These are phyloP conservation scores for Leptoteleia sp. DNA, from an alignment of 1,140 invertebrate species.

Conservation along the genomic window DNA sequence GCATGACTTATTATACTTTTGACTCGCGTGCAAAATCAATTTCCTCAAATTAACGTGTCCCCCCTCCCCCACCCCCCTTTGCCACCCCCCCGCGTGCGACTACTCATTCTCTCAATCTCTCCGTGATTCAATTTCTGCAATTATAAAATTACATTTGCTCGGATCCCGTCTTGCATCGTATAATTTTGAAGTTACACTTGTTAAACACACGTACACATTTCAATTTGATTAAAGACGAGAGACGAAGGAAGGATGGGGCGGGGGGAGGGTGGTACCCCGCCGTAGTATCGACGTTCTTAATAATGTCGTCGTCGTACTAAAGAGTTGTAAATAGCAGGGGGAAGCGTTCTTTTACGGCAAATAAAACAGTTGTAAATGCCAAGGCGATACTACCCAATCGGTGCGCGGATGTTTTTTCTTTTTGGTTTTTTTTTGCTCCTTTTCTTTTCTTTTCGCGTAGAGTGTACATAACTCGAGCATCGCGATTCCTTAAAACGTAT, in stretches of 20 bases:
- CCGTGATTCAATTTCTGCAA: no score
- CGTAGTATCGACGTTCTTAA: slow-evolving; percentile 16
- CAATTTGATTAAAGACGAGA: background rate
- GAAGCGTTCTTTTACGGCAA: slow-evolving; percentile 31
- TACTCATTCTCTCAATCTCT: no score
- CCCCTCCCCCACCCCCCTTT: no score
- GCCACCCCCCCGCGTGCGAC: no score
- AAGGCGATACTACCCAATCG: slow-evolving; percentile 15
- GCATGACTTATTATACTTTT: slow-evolving; percentile 1
- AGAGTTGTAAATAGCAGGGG: slow-evolving; percentile 39
- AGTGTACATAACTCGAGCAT: slow-evolving; percentile 41
- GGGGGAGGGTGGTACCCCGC: no score
- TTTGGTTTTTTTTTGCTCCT: no score
- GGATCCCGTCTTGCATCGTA: slow-evolving; percentile 1
- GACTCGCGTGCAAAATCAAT: background rate
- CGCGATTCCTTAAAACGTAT: slow-evolving; percentile 25
- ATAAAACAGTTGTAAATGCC: slow-evolving; percentile 40
- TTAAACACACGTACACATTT: slow-evolving; percentile 30
- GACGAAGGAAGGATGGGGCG: no score
- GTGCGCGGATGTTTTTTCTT: slow-evolving; percentile 5
- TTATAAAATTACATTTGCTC: slow-evolving; percentile 34
- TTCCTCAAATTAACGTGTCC: background rate
- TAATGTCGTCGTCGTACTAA: slow-evolving; percentile 23
- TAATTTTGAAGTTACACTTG: slow-evolving; percentile 31
- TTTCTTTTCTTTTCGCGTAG: no score